These are phyloP conservation scores for Neodontobutis hainanensis DNA, from an alignment of 2,113 vertebrate species.

Conservation along the genomic window DNA sequence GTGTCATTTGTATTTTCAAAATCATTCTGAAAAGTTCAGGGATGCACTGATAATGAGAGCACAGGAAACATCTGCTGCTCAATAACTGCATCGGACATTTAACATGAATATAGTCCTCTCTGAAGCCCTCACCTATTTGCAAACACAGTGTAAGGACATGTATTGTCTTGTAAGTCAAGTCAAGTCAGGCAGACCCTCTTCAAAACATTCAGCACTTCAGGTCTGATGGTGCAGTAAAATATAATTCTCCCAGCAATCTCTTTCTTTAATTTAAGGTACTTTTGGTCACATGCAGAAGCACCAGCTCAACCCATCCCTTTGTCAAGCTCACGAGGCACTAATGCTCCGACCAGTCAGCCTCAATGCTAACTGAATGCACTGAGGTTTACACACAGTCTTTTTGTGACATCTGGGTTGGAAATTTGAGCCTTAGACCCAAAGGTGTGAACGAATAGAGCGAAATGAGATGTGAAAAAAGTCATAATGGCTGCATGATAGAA, in stretches of 20 bases:
- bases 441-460: not conserved
- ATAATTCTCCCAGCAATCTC: not conserved
- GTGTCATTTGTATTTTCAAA: no score
- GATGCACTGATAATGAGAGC: no score
- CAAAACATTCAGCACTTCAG: not conserved
- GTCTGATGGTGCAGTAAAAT: not conserved
- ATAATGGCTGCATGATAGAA: not conserved
- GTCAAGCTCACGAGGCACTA: slow-evolving; percentile 54
- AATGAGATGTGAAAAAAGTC: slow-evolving; percentile 5
- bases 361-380: not conserved
- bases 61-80: no score
- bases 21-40: no score
- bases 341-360: slow-evolving; percentile 29
- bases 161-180: not conserved
- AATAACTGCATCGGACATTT: no score
- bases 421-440: not conserved
- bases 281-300: slow-evolving; percentile 40
- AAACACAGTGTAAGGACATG: no score
- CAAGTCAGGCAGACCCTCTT: not conserved
- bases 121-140: no score
- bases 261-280: slow-evolving; percentile 9
- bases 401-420: slow-evolving; percentile 35
- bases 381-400: not conserved
- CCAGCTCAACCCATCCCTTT: not conserved
- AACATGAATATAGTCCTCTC: no score